Conservation (phyloP, 2,113 vertebrate species). For the Aviceda subcristata region DNA sequence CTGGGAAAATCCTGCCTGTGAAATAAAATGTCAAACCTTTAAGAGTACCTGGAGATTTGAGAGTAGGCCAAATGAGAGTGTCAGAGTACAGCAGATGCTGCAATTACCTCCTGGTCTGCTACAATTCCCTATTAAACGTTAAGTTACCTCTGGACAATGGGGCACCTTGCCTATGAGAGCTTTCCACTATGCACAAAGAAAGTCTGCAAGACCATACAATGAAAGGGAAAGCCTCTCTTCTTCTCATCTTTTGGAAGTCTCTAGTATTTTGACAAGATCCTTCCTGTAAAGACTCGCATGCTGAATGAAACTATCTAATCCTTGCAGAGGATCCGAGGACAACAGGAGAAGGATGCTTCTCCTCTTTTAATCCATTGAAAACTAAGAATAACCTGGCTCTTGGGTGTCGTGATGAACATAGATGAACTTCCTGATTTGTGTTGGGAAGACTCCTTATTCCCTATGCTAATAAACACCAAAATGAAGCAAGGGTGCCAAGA, state of each 20-base stretch:
- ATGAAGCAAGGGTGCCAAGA: not conserved
- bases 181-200: not conserved
- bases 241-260: not conserved
- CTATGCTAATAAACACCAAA: not conserved
- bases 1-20: not conserved
- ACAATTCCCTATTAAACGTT: not conserved
- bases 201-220: not conserved
- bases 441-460: not conserved
- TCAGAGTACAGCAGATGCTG: not conserved
- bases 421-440: not conserved
- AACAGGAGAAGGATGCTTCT: not conserved
- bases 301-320: not conserved
- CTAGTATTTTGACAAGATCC: not conserved
- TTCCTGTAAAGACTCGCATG: not conserved
- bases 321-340: not conserved
- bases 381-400: not conserved
- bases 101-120: not conserved
- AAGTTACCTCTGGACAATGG: not conserved
- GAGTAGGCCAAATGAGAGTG: not conserved
- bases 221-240: not conserved
- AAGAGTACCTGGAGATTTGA: not conserved
- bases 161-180: not conserved
- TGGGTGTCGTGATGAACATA: fast-evolving
- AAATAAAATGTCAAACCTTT: not conserved
- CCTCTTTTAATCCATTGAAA: not conserved